Conservation (phyloP, 2,113 vertebrate genomes). For the Apeltes quadracus region DNA sequence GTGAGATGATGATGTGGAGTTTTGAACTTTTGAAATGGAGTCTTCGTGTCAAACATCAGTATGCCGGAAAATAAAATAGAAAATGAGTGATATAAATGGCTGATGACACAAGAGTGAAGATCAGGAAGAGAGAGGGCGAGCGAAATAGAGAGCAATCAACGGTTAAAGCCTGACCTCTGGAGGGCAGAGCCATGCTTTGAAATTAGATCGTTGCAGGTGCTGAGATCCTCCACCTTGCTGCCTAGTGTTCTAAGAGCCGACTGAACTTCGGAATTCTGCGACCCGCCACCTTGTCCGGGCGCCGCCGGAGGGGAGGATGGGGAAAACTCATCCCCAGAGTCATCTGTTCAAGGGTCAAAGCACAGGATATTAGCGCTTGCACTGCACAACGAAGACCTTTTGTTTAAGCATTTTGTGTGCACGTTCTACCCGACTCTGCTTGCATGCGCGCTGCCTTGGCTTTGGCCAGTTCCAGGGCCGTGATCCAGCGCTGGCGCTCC, state of each 20-base stretch:
- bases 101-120: too few species aligned
- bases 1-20: neutral
- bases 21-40: neutral
- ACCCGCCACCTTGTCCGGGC: constrained; percentile 67
- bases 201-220: constrained; percentile 96
- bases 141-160: neutral
- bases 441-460: constrained; percentile 95
- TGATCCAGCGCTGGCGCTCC: constrained; percentile 95
- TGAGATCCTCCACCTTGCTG: constrained; percentile 96
- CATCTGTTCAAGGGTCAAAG: constrained; percentile 79
- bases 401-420: neutral
- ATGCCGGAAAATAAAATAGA: too few species aligned
- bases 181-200: constrained; percentile 96
- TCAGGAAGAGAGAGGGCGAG: neutral
- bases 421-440: constrained; percentile 88
- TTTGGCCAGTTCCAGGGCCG: constrained; percentile 93
- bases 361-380: neutral
- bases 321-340: constrained; percentile 90
- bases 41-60: neutral
- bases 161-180: constrained; percentile 81
- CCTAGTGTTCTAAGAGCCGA: constrained; percentile 88
- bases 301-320: constrained; percentile 76
- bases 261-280: constrained; percentile 92
- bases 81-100: too few species aligned
- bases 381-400: neutral